Evolutionary conservation across 2,113 vertebrate species (phyloP).

Genomic region (Meleagris gallopavo): DNA sequence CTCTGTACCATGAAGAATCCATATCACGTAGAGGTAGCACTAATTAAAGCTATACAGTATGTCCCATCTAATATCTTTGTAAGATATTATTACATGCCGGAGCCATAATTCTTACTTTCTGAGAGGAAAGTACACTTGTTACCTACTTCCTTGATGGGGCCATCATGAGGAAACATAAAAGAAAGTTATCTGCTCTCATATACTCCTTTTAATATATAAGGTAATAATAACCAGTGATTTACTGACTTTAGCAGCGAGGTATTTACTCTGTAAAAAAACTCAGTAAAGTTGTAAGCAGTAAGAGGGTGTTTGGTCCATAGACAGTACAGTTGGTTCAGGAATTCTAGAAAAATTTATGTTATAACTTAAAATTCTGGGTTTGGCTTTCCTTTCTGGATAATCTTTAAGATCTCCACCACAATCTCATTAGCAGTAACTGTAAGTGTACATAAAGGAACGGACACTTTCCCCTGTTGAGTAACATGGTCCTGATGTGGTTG

Average conservation of each 20-base stretch:
- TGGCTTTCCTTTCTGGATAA: not conserved
- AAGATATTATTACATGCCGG: not conserved
- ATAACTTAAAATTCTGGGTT: not conserved
- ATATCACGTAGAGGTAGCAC: not conserved
- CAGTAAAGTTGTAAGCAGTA: not conserved
- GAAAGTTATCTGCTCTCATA: not conserved
- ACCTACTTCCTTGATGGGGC: fast-evolving
- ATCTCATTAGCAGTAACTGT: not conserved
- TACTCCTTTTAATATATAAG: not conserved
- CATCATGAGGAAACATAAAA: not conserved
- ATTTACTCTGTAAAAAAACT: not conserved
- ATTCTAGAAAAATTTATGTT: not conserved
- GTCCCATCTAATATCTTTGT: not conserved
- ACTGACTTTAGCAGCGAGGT: not conserved
- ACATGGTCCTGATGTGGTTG: not conserved
- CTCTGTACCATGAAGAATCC: not conserved
- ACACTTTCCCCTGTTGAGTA: not conserved
- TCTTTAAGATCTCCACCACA: not conserved
- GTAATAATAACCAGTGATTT: not conserved
- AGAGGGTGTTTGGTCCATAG: not conserved
- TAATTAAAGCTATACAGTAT: not conserved
- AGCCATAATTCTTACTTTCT: not conserved
- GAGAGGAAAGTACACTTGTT: not conserved
- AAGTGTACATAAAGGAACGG: not conserved
- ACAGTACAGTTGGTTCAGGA: not conserved